Evolutionary conservation across 2,888 invertebrate genomes (phyloP), one percentile per base, ranked within the genome.

Genomic region (Papilio elwesi): DNA sequence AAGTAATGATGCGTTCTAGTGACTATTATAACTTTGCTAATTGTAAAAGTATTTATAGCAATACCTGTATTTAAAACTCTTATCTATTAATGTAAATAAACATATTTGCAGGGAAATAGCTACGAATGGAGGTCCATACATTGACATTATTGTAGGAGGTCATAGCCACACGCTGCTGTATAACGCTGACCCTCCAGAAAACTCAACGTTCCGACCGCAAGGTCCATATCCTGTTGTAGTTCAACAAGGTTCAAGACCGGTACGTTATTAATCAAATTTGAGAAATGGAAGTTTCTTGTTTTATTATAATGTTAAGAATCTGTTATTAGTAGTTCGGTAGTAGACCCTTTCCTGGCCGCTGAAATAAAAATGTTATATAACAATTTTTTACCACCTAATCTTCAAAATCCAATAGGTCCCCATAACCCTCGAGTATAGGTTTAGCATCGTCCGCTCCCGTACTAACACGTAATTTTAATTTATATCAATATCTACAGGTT

Each of bases 161-260:
- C 98, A 98, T 83, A 96, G 97, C 7, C 97, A 98, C 82, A 96
- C 96, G 0, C 95, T 98, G 76, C 91, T 98, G 0, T 97, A 95
- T 81, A 96, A 89, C 47, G 90, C 89, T 0, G 90, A 85, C 0
- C 88, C 90, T 4, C 95, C 95, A 7, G 94, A 94, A 2, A 92
- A 94, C 0, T 95, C 95, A 67, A 87, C 67, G 0, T 93, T 90
- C 73, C 62, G 55, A 2, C 90, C 95, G 0, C 82, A 81, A 47
- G 97, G 96, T 16, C 94, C 95, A 1, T 98, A 98, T 85, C 97
- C 97, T 0, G 94, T 96, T 0, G 94, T 96, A 0, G 94, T 96
- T 0, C 91, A 94, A 68, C 95, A 96, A 71, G 81, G 81, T 7
- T 79, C 80, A 0, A 85, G 85, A 80, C 76, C 83, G 43, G 91